These are phyloP conservation scores for Capitella teleta DNA, from an alignment of 1,140 invertebrate genomes.

Conservation along the genomic window DNA sequence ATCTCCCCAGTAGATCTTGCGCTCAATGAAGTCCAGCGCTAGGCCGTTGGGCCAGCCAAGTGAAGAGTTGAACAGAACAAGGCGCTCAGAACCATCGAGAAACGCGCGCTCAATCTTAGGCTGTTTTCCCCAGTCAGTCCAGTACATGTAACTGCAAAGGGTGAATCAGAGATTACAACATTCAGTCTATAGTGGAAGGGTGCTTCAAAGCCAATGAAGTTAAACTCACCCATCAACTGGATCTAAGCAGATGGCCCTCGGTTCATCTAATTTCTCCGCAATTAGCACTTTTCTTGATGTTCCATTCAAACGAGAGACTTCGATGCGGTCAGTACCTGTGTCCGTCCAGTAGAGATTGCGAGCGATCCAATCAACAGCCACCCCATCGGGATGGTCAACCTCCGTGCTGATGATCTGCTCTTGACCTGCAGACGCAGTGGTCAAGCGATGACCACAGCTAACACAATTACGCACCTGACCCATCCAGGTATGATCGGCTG, in stretches of 20 bases:
- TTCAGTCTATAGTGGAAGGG: too few relatives aligned
- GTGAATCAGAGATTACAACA: not conserved
- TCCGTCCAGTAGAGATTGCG: conserved; percentile 96
- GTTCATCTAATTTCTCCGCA: conserved; percentile 69
- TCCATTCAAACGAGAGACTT: conserved; percentile 77
- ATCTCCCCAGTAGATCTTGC: conserved; percentile 89
- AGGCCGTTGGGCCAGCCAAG: conserved; percentile 54
- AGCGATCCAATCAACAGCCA: conserved; percentile 84
- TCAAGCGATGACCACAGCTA: not conserved
- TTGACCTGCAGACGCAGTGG: conserved; percentile 20
- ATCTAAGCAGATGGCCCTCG: conserved; percentile 86
- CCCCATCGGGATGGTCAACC: conserved; percentile 72
- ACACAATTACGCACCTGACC: conserved; percentile 48
- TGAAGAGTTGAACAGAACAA: conserved; percentile 44
- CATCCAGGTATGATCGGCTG: conserved; percentile 62
- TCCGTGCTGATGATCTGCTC: conserved; percentile 43
- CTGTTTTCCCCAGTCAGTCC: conserved; percentile 98
- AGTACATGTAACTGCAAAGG: conserved; percentile 59
- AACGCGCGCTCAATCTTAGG: conserved; percentile 89
- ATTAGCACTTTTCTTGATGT: conserved; percentile 64
- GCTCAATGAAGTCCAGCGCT: conserved; percentile 61
- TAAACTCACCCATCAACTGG: conserved; percentile 62
- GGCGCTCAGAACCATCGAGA: conserved; percentile 75
- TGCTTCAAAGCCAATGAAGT: too few relatives aligned
- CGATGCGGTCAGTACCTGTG: conserved; percentile 76